Evolutionary conservation across 2,113 vertebrate species (phyloP).

Genomic region (Daboia siamensis): DNA sequence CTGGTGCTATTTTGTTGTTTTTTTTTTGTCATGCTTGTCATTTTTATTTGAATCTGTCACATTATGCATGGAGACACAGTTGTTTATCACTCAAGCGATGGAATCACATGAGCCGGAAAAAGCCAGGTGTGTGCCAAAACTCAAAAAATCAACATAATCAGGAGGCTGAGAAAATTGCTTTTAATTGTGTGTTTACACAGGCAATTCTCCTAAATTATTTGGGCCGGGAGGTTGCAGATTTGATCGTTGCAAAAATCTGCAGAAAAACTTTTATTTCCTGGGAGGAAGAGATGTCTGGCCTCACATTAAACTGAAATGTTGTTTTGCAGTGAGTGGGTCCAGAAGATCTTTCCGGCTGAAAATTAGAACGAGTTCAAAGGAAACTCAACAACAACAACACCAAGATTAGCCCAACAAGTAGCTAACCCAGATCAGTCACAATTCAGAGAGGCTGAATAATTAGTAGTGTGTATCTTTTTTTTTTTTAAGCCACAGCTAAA

Average conservation of each 20-base stretch:
- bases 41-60: slow-evolving; percentile 58
- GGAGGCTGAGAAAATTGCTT: slow-evolving; percentile 56
- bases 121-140: slow-evolving; percentile 60
- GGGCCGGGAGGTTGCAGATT: slow-evolving; percentile 53
- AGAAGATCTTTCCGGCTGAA: background rate
- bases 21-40: background rate
- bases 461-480: background rate
- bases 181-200: slow-evolving; percentile 61
- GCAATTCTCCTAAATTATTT: slow-evolving; percentile 60
- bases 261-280: slow-evolving; percentile 35
- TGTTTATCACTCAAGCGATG: slow-evolving; percentile 50
- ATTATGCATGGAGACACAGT: slow-evolving; percentile 15
- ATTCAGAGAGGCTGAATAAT: background rate
- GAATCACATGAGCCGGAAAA: slow-evolving; percentile 35
- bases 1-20: background rate
- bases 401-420: background rate
- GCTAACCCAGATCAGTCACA: background rate
- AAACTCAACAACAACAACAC: background rate
- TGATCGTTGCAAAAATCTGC: slow-evolving; percentile 23
- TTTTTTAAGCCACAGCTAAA: background rate
- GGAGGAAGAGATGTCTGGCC: slow-evolving; percentile 6
- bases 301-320: background rate
- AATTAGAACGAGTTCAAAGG: background rate
- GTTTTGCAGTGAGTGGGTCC: background rate
- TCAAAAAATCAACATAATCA: slow-evolving; percentile 64